Conservation (phyloP, 2,113 vertebrate species). For the Emydocephalus ijimae region DNA sequence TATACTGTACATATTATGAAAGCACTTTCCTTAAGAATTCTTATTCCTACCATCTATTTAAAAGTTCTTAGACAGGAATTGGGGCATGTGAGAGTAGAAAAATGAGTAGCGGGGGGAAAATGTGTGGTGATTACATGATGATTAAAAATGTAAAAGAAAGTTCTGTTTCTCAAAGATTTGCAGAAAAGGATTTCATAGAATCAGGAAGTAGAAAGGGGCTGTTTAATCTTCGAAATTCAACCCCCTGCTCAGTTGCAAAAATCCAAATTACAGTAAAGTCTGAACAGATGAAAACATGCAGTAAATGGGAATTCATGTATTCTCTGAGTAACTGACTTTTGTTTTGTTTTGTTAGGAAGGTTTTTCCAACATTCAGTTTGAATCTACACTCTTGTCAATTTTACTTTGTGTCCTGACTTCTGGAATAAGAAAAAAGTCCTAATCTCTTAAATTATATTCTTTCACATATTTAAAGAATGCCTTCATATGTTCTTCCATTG, state of each 20-base stretch:
- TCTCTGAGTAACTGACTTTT: background rate
- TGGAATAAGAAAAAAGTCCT: background rate
- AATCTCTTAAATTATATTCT: background rate
- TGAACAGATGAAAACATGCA: background rate
- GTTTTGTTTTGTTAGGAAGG: background rate
- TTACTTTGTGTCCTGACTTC: background rate
- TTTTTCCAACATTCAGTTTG: background rate
- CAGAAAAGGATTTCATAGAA: background rate
- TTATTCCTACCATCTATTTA: background rate
- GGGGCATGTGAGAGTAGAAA: background rate
- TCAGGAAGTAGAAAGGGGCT: background rate
- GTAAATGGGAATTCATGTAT: background rate
- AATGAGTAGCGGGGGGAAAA: background rate
- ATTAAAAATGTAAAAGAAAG: background rate
- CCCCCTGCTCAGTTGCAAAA: background rate
- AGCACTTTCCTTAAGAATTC: background rate
- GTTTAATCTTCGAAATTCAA: background rate
- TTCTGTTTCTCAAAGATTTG: background rate
- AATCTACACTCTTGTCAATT: background rate
- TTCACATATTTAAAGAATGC: background rate
- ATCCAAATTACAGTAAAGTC: background rate
- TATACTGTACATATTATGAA: background rate
- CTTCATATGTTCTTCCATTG: background rate
- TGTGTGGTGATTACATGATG: background rate
- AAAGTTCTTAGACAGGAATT: background rate